phyloP scores from a whole-genome alignment of 2,888 invertebrate species.

The Plusia festucae region DNA sequence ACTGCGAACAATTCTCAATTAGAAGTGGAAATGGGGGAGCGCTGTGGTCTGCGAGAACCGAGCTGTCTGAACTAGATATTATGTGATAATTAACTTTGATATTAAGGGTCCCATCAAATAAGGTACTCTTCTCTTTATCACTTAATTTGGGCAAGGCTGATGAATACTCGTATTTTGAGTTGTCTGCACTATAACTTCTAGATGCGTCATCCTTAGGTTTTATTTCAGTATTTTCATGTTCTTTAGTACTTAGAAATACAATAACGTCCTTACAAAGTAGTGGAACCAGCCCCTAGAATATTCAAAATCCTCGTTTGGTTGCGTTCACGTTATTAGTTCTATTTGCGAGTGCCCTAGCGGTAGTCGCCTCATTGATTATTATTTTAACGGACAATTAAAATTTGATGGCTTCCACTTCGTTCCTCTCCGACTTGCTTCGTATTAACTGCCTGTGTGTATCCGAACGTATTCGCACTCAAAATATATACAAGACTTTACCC shows the following conservation, averaged over 20 bases:
- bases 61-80: constrained; percentile 8
- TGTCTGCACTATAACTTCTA: neutral
- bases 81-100: neutral
- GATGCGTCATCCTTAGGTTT: neutral
- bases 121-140: neutral
- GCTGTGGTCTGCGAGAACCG: constrained; percentile 24
- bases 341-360: constrained; percentile 75
- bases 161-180: no score
- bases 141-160: neutral
- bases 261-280: constrained; percentile 42
- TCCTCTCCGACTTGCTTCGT: constrained; percentile 83
- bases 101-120: neutral
- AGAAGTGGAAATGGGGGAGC: constrained; percentile 55
- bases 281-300: constrained; percentile 41
- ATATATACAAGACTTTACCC: constrained; percentile 62
- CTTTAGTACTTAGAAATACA: constrained; percentile 25
- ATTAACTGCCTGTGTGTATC: constrained; percentile 62
- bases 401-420: constrained; percentile 88
- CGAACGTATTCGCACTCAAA: constrained; percentile 44
- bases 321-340: constrained; percentile 74
- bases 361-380: constrained; percentile 88
- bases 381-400: constrained; percentile 89
- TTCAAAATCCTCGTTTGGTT: constrained; percentile 41
- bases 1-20: constrained; percentile 72
- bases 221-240: constrained; percentile 19